phyloP scores from a whole-genome alignment of 2,888 invertebrate species.

The Melieria picta region DNA sequence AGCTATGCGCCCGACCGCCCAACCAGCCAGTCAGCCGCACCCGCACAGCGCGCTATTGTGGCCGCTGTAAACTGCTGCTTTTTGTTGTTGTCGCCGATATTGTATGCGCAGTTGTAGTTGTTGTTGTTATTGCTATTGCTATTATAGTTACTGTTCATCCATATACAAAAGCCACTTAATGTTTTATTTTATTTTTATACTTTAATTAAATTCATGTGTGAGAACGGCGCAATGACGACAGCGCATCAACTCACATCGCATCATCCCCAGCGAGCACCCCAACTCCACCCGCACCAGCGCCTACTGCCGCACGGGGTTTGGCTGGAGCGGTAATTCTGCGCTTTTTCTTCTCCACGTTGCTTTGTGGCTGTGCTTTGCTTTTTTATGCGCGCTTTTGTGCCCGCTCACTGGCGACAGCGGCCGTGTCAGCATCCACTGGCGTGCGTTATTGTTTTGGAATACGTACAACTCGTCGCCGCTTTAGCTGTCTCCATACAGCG shows the following conservation, averaged over 20 bases:
- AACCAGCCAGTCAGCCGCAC: no score
- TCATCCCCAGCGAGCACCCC: slow-evolving; percentile 1
- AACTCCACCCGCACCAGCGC: slow-evolving; percentile 6
- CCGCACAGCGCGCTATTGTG: no score
- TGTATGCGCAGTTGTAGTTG: no score
- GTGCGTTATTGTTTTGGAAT: not conserved
- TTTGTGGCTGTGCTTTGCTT: slow-evolving; percentile 38
- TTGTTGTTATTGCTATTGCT: no score
- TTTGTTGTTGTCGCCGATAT: no score
- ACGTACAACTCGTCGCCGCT: not conserved
- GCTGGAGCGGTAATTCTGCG: no score
- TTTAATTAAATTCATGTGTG: slow-evolving; percentile 49
- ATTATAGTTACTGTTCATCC: no score
- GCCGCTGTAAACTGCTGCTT: no score
- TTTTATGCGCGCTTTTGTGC: not conserved
- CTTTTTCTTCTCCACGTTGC: no score
- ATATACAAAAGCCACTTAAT: not conserved
- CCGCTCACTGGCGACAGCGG: not conserved
- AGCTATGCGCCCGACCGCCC: no score
- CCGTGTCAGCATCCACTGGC: slow-evolving; percentile 39
- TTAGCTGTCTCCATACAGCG: not conserved
- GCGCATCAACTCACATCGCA: slow-evolving; percentile 35
- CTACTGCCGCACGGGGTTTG: no score
- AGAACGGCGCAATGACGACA: slow-evolving; percentile 34
- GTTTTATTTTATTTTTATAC: slow-evolving; percentile 29